phyloP scores from a whole-genome alignment of 2,113 vertebrate genomes.

The Manacus vitellinus region DNA sequence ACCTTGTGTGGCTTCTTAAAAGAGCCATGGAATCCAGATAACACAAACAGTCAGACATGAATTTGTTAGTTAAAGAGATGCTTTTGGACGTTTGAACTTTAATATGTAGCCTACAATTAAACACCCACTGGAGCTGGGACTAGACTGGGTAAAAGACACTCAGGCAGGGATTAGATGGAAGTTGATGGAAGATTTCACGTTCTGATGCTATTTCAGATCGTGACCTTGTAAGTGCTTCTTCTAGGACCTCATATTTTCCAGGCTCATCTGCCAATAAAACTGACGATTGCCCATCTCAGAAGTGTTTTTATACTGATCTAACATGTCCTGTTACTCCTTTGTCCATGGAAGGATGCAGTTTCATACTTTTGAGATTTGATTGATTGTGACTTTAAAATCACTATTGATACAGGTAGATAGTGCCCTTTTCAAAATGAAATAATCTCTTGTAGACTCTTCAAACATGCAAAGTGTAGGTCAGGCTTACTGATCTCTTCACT shows the following conservation, averaged over 20 bases:
- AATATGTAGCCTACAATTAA: neutral
- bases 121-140: neutral
- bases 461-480: neutral
- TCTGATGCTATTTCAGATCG: neutral
- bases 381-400: neutral
- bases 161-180: neutral
- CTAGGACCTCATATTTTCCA: neutral
- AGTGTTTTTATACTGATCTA: neutral
- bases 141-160: neutral
- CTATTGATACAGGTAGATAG: neutral
- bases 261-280: neutral
- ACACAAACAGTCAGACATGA: neutral
- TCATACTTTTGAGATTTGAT: neutral
- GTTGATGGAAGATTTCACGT: neutral
- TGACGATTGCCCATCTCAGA: neutral
- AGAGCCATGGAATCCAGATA: neutral
- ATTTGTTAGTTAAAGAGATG: neutral
- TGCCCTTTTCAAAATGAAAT: neutral
- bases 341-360: neutral
- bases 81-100: neutral
- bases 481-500: neutral
- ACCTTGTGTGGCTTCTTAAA: neutral
- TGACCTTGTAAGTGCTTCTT: neutral
- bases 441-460: neutral
- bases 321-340: neutral